Evolutionary conservation across 2,113 vertebrate species (phyloP), one percentile per base, ranked within the genome.

Genomic region (Ictalurus furcatus): DNA sequence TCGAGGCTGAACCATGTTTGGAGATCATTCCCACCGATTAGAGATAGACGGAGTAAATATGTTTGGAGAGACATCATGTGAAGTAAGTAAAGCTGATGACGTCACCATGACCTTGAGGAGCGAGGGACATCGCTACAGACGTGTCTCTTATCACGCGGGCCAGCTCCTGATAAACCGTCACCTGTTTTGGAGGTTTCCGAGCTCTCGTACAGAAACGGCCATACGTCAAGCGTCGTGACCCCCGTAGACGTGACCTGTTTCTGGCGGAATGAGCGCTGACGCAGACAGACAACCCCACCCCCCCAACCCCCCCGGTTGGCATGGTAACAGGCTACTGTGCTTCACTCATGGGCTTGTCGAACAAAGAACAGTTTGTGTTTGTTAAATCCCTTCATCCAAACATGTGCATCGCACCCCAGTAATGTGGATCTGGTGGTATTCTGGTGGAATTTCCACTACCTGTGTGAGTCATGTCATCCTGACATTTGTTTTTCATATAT

Each of bases 191-290:
- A 19, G 21, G 83, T 30, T 8, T 44, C 44, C 2, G 37, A 85
- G n/a, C 40, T n/a, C n/a, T 19, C 30, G 14, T 74, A 85, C 48
- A 48, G 52, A 61, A 17, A 84, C 52, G 69, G 25, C 4, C 12
- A 17, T 12, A n/a, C 73, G n/a, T 80, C 82, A 79, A 0, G 6
- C 28, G 76, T 81, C 63, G 23, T 8, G 84, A 89, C 74, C 84
- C 44, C 44, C 37, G 34, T 86, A 73, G 86, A 82, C 63, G 1
- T 85, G 48, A 74, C 80, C 87, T 74, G 67, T 34, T 84, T 37
- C 25, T 74, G 54, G 28, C 59, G 16, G 16, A 61, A 21, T 11
- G 74, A 79, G 58, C 40, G 5, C 54, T 30, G 28, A 69, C 61
- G 37, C 40, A 71, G 63, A 81, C 12, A 40, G 5, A 48, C 81